Evolutionary conservation across 2,797 vertebrate genomes (phyloP), one percentile per base, ranked within the genome.

Genomic region (Malurus splendens): DNA sequence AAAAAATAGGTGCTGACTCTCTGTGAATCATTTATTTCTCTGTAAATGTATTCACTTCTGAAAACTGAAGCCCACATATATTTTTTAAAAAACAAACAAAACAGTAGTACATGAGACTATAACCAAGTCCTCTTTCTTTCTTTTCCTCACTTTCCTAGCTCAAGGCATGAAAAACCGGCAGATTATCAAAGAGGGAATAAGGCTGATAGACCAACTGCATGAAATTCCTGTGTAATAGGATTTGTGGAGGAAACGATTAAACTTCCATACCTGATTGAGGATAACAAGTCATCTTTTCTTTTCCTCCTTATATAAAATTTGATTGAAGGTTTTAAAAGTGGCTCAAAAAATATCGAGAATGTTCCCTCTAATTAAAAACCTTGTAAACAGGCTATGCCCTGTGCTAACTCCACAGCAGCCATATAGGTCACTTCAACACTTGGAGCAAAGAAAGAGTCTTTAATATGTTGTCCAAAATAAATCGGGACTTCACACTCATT

Each of bases 201-300:
- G 36, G 44, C 3, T 73, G 71, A 76, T 33, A 78, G 13, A 82
- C 11, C 42, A 92, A 78, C 10, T 77, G 54, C 80, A 67, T 45
- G 3, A 71, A 94, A 82, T 76, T 87, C 39, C 61, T 92, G 33
- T 78, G 18, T 82, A 89, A 76, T 9, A 87, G 60, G 86, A 92
- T 77, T 91, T 71, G 60, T 38, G 16, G 47, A 54, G 56, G 22
- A 52, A 89, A 93, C 32, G 52, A 87, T 87, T 89, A 61, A 79
- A 60, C 32, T 77, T 76, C 62, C 15, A 32, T 51, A 84, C 61
- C 55, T 85, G 42, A 87, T 0, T 64, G 56, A 68, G 45, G 73
- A 48, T 81, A 90, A 93, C 60, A 92, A 89, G 62, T 80, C 74
- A 86, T 44, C 60, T 86, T 82, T 94, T 84, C 50, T 83, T 93